These are phyloP conservation scores for Empidonax traillii DNA, from an alignment of 2,113 vertebrate species.

Conservation along the genomic window DNA sequence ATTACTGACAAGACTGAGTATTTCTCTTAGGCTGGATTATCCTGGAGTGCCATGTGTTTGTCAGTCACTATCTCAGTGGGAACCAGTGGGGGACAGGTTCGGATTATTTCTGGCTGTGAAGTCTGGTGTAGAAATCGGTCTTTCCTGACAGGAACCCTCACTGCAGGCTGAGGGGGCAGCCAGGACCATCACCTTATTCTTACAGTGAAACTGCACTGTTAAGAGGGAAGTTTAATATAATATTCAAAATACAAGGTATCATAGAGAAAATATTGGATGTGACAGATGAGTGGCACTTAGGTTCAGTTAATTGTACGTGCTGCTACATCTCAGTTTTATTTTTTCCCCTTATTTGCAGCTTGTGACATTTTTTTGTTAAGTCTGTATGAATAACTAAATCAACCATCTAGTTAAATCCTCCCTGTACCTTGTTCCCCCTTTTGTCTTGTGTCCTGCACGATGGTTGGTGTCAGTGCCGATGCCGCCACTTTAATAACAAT, in stretches of 20 bases:
- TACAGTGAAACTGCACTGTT: not conserved
- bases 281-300: not conserved
- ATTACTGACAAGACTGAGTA: not conserved
- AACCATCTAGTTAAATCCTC: not conserved
- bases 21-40: not conserved
- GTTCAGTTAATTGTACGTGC: not conserved
- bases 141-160: fast-evolving
- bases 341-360: not conserved
- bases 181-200: not conserved
- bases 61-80: fast-evolving
- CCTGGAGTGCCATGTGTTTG: not conserved
- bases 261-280: not conserved
- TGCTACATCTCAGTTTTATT: not conserved
- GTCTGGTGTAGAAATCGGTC: not conserved
- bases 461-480: not conserved
- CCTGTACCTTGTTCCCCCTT: not conserved
- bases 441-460: not conserved
- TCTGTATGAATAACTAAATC: not conserved
- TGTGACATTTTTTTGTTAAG: not conserved
- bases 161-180: not conserved
- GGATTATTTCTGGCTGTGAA: not conserved
- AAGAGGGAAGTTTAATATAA: not conserved
- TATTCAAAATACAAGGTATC: not conserved
- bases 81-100: not conserved
- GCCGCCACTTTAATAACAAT: not conserved